Conservation (phyloP, 2,113 vertebrate species). For the Ibidorhyncha struthersii region DNA sequence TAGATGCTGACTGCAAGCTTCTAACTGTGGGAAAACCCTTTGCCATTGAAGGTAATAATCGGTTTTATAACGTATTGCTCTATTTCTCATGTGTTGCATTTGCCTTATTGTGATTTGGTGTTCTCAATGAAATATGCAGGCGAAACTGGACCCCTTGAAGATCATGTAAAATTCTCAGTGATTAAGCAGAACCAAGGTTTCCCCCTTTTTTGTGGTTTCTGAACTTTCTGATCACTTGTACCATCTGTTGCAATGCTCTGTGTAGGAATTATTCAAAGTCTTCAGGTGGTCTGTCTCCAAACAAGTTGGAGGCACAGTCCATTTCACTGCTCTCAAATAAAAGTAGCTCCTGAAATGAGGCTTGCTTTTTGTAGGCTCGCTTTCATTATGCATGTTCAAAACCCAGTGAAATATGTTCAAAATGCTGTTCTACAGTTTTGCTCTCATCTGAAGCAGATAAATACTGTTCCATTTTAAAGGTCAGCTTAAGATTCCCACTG, state of each 20-base stretch:
- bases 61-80: neutral
- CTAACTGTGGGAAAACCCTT: conserved; percentile 97
- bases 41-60: conserved; percentile 92
- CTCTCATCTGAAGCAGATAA: neutral
- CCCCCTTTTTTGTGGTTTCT: neutral
- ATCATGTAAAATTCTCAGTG: neutral
- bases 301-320: neutral
- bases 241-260: neutral
- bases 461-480: neutral
- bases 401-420: neutral
- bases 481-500: neutral
- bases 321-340: neutral
- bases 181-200: neutral
- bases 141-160: neutral
- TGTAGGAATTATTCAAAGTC: neutral
- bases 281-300: neutral
- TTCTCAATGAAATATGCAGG: neutral
- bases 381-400: neutral
- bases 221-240: neutral
- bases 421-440: neutral
- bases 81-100: neutral
- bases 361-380: neutral
- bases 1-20: conserved; percentile 97
- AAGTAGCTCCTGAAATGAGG: neutral
- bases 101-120: neutral